Evolutionary conservation across 2,888 invertebrate genomes (phyloP), one percentile per base, ranked within the genome.

Genomic region (Papilio elwesi): DNA sequence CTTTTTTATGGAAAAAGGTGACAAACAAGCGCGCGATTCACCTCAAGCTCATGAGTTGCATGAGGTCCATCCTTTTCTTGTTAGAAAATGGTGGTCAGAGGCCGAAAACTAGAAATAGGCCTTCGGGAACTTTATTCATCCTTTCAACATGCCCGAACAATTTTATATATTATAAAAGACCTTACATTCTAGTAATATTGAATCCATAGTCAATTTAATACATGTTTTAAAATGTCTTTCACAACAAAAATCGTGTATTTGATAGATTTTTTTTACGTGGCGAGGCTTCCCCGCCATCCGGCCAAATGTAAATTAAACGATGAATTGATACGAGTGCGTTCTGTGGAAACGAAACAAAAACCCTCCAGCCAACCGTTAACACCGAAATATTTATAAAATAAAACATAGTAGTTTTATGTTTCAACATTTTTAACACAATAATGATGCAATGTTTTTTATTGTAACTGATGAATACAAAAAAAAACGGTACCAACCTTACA

Each of bases 231-330:
- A 68, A 52, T 62, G 62, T 67, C 67, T 53, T 71, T 67, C 43
- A 9, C 36, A 67, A 67, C 68, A 62, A 72, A 68, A 55, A 53
- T 72, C 59, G n/a, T 53, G 47, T 49, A 59, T 72, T 65, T 57
- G 66, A 57, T 66, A 47, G n/a, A 57, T 73, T 73, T 43, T 43
- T 26, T 69, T 66, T 70, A 66, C 47, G 47, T 59, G 69, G 57
- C 69, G 57, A 26, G 36, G 69, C 59, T 52, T 52, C 59, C n/a
- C 83, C 81, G 82, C 82, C 82, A 85, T 81, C 84, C 83, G 86
- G 85, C 86, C 86, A 89, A 90, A 91, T 90, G 90, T 90, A 90
- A 91, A 92, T 91, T 90, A 90, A 92, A 91, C 90, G 91, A 91
- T 91, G 90, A 88, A 91, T 90, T 89, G 90, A 89, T 88, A 87